A percentile compares a stretch with the other conserved stretches of the same genome.
Conservation (phyloP, 2,888 invertebrate genomes). For the Physocephala rufipes region DNA sequence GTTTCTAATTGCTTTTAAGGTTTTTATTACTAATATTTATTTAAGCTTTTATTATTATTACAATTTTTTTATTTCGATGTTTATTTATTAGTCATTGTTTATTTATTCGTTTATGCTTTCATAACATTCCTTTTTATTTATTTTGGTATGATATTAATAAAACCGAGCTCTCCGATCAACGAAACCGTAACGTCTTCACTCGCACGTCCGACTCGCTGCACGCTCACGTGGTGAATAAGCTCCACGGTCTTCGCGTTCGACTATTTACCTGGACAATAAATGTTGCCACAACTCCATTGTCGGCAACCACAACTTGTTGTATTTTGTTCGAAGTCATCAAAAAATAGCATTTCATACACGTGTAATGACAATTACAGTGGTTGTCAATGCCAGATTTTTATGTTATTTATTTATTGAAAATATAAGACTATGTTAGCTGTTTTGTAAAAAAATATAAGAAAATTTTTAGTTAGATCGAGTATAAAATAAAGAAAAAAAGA, state of each 20-base stretch:
- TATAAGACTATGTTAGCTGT: too few species aligned
- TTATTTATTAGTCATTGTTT: neutral
- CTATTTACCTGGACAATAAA: constrained; percentile 11
- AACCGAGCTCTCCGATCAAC: neutral
- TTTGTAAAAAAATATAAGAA: too few species aligned
- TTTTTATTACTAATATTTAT: too few species aligned
- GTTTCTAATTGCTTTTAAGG: too few species aligned
- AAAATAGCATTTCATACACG: too few species aligned
- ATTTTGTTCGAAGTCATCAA: constrained; percentile 25
- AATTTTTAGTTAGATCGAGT: too few species aligned
- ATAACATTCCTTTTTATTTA: neutral
- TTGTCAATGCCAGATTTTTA: too few species aligned
- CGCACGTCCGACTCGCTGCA: constrained; percentile 32
- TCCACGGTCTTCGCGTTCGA: neutral
- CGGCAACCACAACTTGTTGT: constrained; percentile 28
- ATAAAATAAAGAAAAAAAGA: too few species aligned
- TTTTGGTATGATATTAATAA: neutral
- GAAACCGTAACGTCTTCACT: constrained; percentile 6
- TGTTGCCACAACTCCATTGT: constrained; percentile 3
- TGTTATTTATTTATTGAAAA: too few species aligned
- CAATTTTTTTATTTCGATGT: neutral
- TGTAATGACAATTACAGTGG: too few species aligned
- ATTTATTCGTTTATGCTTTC: neutral
- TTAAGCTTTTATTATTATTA: neutral
- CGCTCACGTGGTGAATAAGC: constrained; percentile 35